These are phyloP conservation scores for Podarcis cretensis DNA, from an alignment of 2,113 vertebrate species.

Conservation along the genomic window DNA sequence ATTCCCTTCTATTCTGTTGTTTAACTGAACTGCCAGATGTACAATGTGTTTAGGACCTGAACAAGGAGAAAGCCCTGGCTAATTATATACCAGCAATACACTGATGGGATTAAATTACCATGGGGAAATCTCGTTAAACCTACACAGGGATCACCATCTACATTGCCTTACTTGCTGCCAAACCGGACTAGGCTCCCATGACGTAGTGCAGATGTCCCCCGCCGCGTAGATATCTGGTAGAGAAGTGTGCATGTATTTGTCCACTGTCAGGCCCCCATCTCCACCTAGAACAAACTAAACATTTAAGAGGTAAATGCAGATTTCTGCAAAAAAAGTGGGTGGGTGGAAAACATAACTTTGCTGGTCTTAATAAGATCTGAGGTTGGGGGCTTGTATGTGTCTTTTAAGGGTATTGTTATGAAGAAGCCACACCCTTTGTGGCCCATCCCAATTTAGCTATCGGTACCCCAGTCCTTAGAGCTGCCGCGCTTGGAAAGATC, in stretches of 20 bases:
- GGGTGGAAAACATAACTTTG: neutral
- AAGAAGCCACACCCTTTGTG: neutral
- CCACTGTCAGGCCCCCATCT: conserved; percentile 87
- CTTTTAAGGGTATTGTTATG: neutral
- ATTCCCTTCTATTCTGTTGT: neutral
- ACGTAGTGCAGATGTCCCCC: conserved; percentile 89
- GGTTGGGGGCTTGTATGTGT: no score
- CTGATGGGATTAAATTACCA: neutral
- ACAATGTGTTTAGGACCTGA: neutral
- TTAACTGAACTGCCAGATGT: neutral
- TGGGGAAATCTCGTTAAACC: neutral
- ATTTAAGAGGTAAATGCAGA: conserved; percentile 10
- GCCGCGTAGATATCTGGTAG: conserved; percentile 87
- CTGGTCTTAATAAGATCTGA: no score
- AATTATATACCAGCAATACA: neutral
- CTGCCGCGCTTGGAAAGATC: neutral
- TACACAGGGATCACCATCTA: rapidly evolving
- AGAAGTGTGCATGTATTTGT: conserved; percentile 89
- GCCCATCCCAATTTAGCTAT: neutral
- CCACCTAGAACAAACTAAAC: conserved; percentile 84
- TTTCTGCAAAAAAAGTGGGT: neutral
- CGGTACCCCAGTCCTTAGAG: neutral
- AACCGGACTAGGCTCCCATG: conserved; percentile 85
- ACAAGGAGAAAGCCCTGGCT: neutral
- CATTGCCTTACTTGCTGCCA: conserved; percentile 90